Base-by-base conservation (phyloP, 2,113 vertebrate species). In the Craseonycteris thonglongyai region DNA sequence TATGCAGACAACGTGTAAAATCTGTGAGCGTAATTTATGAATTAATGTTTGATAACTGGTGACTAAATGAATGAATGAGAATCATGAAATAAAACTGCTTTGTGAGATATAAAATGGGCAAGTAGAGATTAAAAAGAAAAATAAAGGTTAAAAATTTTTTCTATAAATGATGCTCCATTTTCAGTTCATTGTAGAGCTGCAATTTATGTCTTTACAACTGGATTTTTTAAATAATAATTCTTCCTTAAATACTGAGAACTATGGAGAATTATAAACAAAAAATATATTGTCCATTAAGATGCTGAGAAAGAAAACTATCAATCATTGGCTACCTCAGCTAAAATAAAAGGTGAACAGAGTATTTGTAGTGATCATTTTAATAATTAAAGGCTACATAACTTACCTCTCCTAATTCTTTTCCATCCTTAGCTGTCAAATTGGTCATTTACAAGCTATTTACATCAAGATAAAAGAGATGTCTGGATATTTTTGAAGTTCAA, bases 351-450 rank as follows among this genome's bases (percentile, higher is more conserved):
- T 28, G 91, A 91, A 86, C 78, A 16, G 13, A 83, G 89, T 95
- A 87, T 96, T 93, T 94, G 33, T 76, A 93, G 83, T 72, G 14
- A 72, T 91, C 58, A 65, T 71, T 89, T 94, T 90, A 96, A 87
- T 90, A 91, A 94, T 85, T 42, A 76, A 93, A 72, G n/a, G 81
- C 94, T 88, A 91, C 54, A 72, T 91, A 93, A 87, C 90, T 87
- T 71, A 54, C 61, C 54, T 93, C 59, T n/a, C 33, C 15, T 96
- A 95, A 95, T 94, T 69, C 26, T 92, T 96, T 93, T 69, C 40
- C 16, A 87, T 75, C 90, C 58, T 91, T 75, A 91, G 51, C 28
- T 59, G 87, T 93, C 40, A 95, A 92, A 63, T 30, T 40, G 38
- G 69, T 83, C 75, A 93, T 91, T 93, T 94, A 14, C 28, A 90